phyloP scores from a whole-genome alignment of 2,888 invertebrate genomes.

The Melieria picta region DNA sequence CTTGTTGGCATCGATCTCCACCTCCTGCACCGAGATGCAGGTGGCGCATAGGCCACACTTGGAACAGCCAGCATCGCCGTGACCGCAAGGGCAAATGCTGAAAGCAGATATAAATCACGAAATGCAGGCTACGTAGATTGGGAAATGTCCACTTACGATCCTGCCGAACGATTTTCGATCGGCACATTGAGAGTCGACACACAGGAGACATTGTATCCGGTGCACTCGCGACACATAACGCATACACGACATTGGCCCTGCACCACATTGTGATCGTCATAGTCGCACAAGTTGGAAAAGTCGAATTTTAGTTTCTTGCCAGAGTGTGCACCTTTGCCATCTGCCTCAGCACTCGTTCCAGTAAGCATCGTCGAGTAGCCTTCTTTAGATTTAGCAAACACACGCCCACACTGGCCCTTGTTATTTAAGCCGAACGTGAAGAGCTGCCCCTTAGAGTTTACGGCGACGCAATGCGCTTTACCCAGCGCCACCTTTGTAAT shows the following conservation, averaged over 20 bases:
- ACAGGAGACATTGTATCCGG: slow-evolving; percentile 89
- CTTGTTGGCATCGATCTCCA: slow-evolving; percentile 58
- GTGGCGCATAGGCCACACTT: slow-evolving; percentile 91
- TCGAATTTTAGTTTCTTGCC: slow-evolving; percentile 57
- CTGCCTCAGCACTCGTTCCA: slow-evolving; percentile 14
- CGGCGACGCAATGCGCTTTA: slow-evolving; percentile 93
- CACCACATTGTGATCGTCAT: slow-evolving; percentile 68
- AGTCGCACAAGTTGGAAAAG: slow-evolving; percentile 66
- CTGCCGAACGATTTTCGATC: slow-evolving; percentile 82
- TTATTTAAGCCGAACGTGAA: slow-evolving; percentile 98
- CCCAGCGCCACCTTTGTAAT: slow-evolving; percentile 85
- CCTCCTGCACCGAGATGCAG: slow-evolving; percentile 74
- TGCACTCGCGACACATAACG: slow-evolving; percentile 90
- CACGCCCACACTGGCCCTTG: slow-evolving; percentile 96
- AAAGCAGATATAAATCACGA: slow-evolving; percentile 2
- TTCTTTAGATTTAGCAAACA: slow-evolving; percentile 72
- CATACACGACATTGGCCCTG: slow-evolving; percentile 70
- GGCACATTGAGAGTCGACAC: slow-evolving; percentile 73
- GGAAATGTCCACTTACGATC: slow-evolving; percentile 74
- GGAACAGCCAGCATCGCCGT: slow-evolving; percentile 93
- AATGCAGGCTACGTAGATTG: neutral
- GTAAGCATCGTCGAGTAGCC: slow-evolving; percentile 35
- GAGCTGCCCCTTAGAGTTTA: slow-evolving; percentile 88
- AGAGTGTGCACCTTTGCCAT: slow-evolving; percentile 44
- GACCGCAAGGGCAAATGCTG: slow-evolving; percentile 94